Base-by-base conservation (phyloP, 2,797 vertebrate genomes). In the Sphenodon punctatus region DNA sequence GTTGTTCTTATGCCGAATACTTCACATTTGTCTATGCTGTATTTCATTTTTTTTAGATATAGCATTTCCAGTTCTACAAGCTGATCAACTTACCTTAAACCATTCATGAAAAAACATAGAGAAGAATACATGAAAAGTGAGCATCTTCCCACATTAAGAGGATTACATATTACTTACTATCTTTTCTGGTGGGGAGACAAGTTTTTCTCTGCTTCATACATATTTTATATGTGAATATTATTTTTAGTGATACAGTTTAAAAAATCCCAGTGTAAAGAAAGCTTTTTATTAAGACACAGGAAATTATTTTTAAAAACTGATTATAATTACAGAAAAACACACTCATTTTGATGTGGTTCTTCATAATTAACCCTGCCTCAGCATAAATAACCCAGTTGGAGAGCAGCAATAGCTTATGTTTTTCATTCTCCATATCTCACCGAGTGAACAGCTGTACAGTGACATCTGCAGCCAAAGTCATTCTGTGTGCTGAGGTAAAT, bases 271-370 rank as follows among this genome's bases (percentile, higher is more conserved):
- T 17, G 4, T 43, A 81, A 90, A 55, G 73, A 86, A 78, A 68
- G 42, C 39, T 67, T 88, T 89, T 92, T 85, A 86, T 67, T 56
- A 78, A 89, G 89, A 81, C n/a, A 22, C 32, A 48, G 58, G 51
- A 87, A 69, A 69, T 39, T 41, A 56, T 11, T 88, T 84, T 78
- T 64, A 56, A 45, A n/a, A 84, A 83, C 82, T 80, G 78, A 59
- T 73, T 88, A 73, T 90, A 91, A 90, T 55, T 90, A 58, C 84
- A 78, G 74, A 67, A 38, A 73, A 82, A 55, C 16, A 20, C 38
- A 68, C 45, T 73, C 53, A 32, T 17, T 32, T 86, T 82, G 43
- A 39, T 64, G 53, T 60, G 43, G 43, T 43, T 74, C 46, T 77
- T 84, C 19, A 45, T 71, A 87, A 77, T 77, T 75, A 81, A 69